These are phyloP conservation scores for Xenus cinereus DNA, from an alignment of 2,113 vertebrate species.

Conservation along the genomic window DNA sequence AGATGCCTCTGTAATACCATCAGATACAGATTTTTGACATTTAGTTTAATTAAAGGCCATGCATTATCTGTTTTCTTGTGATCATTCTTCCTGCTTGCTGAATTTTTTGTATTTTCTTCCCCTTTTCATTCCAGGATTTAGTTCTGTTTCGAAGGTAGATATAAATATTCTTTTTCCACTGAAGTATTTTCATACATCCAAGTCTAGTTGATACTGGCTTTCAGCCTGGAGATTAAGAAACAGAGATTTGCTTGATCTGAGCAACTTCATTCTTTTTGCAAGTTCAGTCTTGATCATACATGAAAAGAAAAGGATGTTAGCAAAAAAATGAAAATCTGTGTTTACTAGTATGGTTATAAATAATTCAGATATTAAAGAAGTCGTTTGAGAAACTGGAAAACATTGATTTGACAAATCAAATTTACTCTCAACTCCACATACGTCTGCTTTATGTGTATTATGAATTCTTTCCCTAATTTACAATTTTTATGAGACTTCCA, in stretches of 20 bases:
- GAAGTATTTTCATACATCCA: not conserved
- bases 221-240: not conserved
- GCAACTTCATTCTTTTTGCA: not conserved
- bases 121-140: not conserved
- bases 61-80: not conserved
- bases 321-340: not conserved
- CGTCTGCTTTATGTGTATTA: not conserved
- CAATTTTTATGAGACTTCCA: not conserved
- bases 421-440: not conserved
- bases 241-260: not conserved
- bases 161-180: not conserved
- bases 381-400: not conserved
- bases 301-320: not conserved
- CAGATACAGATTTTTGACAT: not conserved
- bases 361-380: not conserved
- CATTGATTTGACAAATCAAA: accelerated
- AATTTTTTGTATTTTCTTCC: not conserved
- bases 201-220: not conserved
- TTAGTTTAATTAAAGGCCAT: not conserved
- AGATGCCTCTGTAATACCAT: not conserved
- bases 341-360: not conserved
- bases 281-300: accelerated
- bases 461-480: not conserved
- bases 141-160: not conserved
- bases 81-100: not conserved